phyloP scores from a whole-genome alignment of 2,113 vertebrate species.

The Ibidorhyncha struthersii region DNA sequence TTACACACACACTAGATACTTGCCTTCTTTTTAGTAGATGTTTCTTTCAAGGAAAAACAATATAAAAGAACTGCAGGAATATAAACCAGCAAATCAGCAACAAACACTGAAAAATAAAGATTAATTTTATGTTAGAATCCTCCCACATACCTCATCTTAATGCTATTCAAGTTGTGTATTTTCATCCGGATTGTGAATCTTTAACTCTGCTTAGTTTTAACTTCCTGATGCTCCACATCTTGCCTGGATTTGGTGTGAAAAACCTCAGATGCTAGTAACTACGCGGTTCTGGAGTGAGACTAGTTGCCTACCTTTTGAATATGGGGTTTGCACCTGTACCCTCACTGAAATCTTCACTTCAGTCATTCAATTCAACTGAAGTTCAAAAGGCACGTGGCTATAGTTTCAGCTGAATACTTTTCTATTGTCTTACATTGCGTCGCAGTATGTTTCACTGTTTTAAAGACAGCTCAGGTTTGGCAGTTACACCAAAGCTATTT shows the following conservation, averaged over 20 bases:
- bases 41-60: constrained; percentile 85
- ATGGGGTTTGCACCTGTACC: not conserved
- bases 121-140: not conserved
- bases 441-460: not conserved
- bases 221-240: not conserved
- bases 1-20: constrained; percentile 22
- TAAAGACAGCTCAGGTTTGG: not conserved
- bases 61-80: constrained; percentile 92
- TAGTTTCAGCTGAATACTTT: not conserved
- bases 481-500: not conserved
- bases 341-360: not conserved
- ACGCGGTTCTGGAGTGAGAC: not conserved
- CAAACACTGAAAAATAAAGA: constrained; percentile 82
- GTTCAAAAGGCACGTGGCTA: not conserved
- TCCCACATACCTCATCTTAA: not conserved
- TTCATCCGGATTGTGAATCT: not conserved
- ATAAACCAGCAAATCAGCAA: constrained; percentile 91
- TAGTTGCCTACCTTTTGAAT: not conserved
- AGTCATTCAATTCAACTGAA: not conserved
- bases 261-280: not conserved
- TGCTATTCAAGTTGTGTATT: not conserved
- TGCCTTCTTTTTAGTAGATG: constrained; percentile 87
- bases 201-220: not conserved
- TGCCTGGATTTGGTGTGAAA: not conserved
- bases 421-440: not conserved